Evolutionary conservation across 2,888 invertebrate genomes (phyloP).

Genomic region (Acheta domesticus): DNA sequence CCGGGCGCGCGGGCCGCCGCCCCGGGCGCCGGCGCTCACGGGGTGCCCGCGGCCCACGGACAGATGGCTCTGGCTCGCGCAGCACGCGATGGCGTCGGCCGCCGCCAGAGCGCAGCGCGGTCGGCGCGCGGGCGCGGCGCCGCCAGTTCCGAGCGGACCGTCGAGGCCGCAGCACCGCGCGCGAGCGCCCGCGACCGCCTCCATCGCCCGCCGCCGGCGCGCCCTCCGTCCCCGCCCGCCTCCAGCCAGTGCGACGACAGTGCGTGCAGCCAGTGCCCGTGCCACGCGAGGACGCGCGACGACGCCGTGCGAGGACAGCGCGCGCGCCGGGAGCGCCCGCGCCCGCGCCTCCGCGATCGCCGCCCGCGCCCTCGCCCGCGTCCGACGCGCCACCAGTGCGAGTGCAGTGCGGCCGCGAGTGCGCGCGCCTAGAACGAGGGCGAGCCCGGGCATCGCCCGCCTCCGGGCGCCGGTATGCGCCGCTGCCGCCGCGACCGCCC

Average conservation of each 20-base stretch:
- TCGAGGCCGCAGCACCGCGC: not conserved
- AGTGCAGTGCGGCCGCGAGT: not conserved
- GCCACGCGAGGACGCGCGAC: not conserved
- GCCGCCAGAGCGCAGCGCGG: conserved; percentile 18
- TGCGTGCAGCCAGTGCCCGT: not conserved
- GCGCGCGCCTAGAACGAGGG: not conserved
- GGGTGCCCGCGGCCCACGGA: too few relatives aligned
- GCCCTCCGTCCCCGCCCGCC: not conserved
- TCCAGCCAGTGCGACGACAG: not conserved
- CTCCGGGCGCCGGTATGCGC: not conserved
- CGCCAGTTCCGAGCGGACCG: not conserved
- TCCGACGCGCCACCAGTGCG: not conserved
- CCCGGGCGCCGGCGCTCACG: too few relatives aligned
- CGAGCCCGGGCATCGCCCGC: not conserved
- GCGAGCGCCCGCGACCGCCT: not conserved
- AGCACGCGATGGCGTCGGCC: not conserved
- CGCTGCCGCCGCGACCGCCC: not conserved
- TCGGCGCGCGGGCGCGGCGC: conserved; percentile 21
- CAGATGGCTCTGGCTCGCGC: too few relatives aligned
- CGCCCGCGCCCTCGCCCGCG: not conserved
- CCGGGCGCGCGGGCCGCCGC: too few relatives aligned
- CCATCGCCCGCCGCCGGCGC: not conserved
- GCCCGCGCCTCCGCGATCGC: not conserved
- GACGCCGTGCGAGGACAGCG: not conserved
- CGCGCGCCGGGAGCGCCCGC: not conserved